phyloP scores from a whole-genome alignment of 1,140 invertebrate genomes.

The Camponotus vicinus region DNA sequence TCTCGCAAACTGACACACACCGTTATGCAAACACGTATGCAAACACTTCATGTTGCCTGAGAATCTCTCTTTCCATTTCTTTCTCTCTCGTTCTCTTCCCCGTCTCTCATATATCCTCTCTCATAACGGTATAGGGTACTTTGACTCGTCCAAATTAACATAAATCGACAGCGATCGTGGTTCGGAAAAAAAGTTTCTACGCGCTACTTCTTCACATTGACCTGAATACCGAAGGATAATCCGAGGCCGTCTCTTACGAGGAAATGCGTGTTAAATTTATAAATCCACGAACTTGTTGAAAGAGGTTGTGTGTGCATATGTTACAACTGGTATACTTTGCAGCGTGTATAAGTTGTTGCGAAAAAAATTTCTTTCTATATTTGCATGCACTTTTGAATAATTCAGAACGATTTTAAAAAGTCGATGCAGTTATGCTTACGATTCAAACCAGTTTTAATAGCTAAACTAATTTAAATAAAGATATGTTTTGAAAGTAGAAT shows the following conservation, averaged over 20 bases:
- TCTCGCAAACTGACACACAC: constrained; percentile 6
- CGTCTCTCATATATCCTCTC: constrained; percentile 43
- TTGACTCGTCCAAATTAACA: constrained; percentile 82
- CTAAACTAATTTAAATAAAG: not conserved
- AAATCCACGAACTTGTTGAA: constrained; percentile 12
- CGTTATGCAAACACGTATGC: constrained; percentile 66
- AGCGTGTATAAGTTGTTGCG: not conserved
- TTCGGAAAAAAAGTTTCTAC: constrained; percentile 75
- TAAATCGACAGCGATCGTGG: constrained; percentile 76
- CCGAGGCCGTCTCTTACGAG: constrained; percentile 22
- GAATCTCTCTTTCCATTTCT: constrained; percentile 21
- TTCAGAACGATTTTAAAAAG: not conserved
- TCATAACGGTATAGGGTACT: constrained; percentile 82
- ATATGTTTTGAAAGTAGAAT: not conserved
- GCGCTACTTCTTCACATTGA: constrained; percentile 73
- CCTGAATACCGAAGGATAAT: constrained; percentile 60
- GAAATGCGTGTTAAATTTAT: constrained; percentile 18
- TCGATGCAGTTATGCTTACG: not conserved
- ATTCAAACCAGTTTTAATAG: not conserved
- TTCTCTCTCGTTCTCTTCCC: not conserved
- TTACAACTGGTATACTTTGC: not conserved
- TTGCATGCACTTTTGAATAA: not conserved
- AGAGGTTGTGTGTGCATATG: not conserved
- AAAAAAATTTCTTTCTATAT: not conserved
- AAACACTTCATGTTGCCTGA: constrained; percentile 13